Conservation (phyloP, 2,888 invertebrate species). For the Pilophorus perplexus region DNA sequence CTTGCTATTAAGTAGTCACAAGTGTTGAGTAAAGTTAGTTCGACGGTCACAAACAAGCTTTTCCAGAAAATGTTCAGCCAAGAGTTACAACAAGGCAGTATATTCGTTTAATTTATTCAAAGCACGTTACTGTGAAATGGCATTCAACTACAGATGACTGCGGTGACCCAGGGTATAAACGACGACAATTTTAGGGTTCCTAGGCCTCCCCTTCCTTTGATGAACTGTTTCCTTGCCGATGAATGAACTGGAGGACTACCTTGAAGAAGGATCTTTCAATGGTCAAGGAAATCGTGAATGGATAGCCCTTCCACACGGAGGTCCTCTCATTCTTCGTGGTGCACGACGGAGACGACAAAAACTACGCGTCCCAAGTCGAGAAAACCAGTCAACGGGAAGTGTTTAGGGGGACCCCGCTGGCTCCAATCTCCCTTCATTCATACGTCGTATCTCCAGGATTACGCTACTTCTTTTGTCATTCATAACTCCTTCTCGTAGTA, state of each 20-base stretch:
- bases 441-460: not conserved
- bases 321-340: not conserved
- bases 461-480: conserved; percentile 13
- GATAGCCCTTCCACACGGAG: not conserved
- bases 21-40: too few relatives aligned
- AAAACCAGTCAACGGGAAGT: not conserved
- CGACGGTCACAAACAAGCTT: too few relatives aligned
- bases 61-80: too few relatives aligned
- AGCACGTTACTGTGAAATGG: too few relatives aligned
- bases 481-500: conserved; percentile 9
- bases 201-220: too few relatives aligned
- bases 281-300: conserved; percentile 14
- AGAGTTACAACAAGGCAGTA: too few relatives aligned
- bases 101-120: too few relatives aligned
- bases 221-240: too few relatives aligned
- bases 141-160: too few relatives aligned
- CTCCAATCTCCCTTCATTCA: conserved; percentile 6
- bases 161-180: too few relatives aligned
- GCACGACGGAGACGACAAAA: conserved; percentile 9
- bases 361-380: conserved; percentile 8
- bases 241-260: conserved; percentile 3
- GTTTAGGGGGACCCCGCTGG: not conserved
- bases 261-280: not conserved
- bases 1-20: too few relatives aligned
- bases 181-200: too few relatives aligned